phyloP scores from a whole-genome alignment of 2,888 invertebrate genomes.

The Sepioteuthis lessoniana region DNA sequence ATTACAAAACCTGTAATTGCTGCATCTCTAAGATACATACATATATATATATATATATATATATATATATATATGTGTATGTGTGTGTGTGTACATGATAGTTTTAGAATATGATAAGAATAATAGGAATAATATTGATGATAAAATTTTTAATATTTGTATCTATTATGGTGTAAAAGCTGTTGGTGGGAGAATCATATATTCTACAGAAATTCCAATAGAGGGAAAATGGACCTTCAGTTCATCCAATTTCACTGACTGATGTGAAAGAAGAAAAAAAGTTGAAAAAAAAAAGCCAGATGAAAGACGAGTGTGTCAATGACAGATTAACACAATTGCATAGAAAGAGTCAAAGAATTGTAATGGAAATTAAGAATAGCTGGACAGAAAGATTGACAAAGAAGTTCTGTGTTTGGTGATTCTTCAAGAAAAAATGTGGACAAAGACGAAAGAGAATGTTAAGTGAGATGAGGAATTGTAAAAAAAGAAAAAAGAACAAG shows the following conservation, averaged over 20 bases:
- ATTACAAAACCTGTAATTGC: too few relatives aligned
- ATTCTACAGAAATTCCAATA: background rate
- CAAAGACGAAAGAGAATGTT: background rate
- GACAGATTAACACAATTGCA: background rate
- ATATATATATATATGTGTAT: too few relatives aligned
- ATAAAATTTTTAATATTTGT: background rate
- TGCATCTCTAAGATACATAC: too few relatives aligned
- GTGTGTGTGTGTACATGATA: too few relatives aligned
- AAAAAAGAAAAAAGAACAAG: background rate
- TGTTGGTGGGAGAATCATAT: background rate
- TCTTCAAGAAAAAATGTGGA: background rate
- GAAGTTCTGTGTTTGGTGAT: background rate
- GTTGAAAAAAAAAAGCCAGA: background rate
- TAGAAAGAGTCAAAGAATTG: slow-evolving; percentile 23
- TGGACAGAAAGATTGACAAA: slow-evolving; percentile 33
- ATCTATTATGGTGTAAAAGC: background rate
- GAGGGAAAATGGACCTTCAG: background rate
- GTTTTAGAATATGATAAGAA: background rate
- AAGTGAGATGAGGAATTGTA: background rate
- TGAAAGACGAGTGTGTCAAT: background rate
- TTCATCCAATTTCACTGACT: slow-evolving; percentile 14
- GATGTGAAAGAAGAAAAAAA: background rate
- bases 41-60: too few relatives aligned
- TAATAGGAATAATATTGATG: background rate
- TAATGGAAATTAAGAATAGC: slow-evolving; percentile 8